Base-by-base conservation (phyloP, 92 coral and sea anemone genomes). In the Parazoanthus swiftii region DNA sequence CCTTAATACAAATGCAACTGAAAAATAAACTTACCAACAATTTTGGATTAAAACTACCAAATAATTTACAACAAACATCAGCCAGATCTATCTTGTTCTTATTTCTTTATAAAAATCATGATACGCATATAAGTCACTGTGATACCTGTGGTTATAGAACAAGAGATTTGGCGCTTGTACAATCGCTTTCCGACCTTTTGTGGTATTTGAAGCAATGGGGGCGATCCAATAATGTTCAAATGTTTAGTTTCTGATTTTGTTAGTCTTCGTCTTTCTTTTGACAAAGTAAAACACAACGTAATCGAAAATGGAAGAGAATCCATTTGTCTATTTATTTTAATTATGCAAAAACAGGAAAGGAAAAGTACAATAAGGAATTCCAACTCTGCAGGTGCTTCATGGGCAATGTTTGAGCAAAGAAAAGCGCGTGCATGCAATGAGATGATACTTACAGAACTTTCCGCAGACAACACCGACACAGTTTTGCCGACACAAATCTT, bases 351-450 rank as follows among this genome's bases (percentile, higher is more conserved):
- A 6, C 38, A 56, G 20, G 25, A 16, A 5, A 35, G 48, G 6
- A 80, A 80, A 80, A 5, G 26, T 29, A 35, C 72, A 80, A 33
- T 56, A 29, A 16, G 43, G 36, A 50, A 54, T 79, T 5, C 63
- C 6, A 80, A 35, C 25, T 36, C 42, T 21, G 72, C 85, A 80
- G 85, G 44, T 80, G 85, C 37, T 80, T 80, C 8, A 6, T 35
- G 29, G 50, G 26, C 21, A 21, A 13, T 58, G 39, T 56, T 51
- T 56, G 73, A 10, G 46, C 25, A 36, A 43, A 58, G 48, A 80
- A 80, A 54, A 58, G 71, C 72, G 71, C 71, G 56, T 48, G 82
- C 67, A 79, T 23, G 1, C 26, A 58, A 48, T 78, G 21, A 6
- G 33, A 25, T 71, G 15, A 26, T 71, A 35, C 3, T 26, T 3